Conservation (phyloP, 2,797 vertebrate genomes). For the Yasuhikotakia modesta region DNA sequence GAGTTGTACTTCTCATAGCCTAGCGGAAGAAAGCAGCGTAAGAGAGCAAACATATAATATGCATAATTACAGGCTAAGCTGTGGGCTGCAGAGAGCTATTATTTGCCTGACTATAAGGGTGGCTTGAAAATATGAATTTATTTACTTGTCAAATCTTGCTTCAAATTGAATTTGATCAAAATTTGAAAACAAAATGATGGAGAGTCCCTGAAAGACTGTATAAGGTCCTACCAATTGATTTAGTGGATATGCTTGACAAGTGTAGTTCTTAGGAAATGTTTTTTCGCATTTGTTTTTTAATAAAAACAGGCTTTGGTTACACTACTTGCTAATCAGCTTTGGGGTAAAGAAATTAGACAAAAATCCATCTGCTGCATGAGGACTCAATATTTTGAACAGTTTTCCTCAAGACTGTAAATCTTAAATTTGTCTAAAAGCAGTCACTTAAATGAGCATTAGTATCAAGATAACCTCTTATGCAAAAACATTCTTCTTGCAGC, state of each 20-base stretch:
- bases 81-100: conserved; percentile 13
- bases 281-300: too few relatives aligned
- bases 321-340: neutral
- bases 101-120: conserved; percentile 15
- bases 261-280: too few relatives aligned
- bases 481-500: too few relatives aligned
- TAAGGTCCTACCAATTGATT: neutral
- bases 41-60: conserved; percentile 22
- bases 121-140: conserved; percentile 1
- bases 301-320: neutral
- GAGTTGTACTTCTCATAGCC: conserved; percentile 99
- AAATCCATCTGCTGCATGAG: neutral
- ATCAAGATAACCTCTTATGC: too few relatives aligned
- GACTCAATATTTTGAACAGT: too few relatives aligned
- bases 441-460: too few relatives aligned
- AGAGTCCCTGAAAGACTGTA: neutral
- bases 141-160: conserved; percentile 6
- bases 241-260: neutral
- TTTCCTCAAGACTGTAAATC: too few relatives aligned
- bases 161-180: neutral
- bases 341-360: neutral
- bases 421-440: too few relatives aligned
- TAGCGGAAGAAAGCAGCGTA: conserved; percentile 63
- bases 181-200: neutral
- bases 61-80: conserved; percentile 28